Percentiles rank a stretch among this genome's conserved stretches.
Evolutionary conservation across 1,140 invertebrate genomes (phyloP).

Genomic region (Drosophila biarmipes): DNA sequence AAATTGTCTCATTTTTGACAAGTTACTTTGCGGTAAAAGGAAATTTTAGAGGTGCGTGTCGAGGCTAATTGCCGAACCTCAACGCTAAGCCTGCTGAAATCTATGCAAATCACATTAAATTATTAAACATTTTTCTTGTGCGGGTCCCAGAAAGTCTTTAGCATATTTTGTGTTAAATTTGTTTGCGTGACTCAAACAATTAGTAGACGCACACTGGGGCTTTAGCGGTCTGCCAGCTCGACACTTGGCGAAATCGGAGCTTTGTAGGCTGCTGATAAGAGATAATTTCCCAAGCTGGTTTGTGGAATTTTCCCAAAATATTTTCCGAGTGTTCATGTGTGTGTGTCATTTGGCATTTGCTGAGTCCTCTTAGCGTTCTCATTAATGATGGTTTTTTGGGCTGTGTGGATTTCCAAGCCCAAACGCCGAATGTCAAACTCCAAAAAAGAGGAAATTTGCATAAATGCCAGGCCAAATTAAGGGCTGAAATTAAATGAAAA

Average conservation of each 20-base stretch:
- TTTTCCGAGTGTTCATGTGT: conserved; percentile 9
- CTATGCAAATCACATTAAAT: conserved; percentile 81
- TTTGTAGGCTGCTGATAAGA: background rate
- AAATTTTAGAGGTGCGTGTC: conserved; percentile 48
- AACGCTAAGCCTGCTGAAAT: conserved; percentile 65
- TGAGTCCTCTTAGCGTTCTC: conserved; percentile 69
- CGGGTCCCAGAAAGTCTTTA: conserved; percentile 54
- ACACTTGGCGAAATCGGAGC: conserved; percentile 11
- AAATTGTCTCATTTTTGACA: background rate
- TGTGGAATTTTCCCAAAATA: background rate
- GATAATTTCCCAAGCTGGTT: no score
- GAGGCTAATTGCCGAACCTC: conserved; percentile 68
- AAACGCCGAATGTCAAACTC: conserved; percentile 70
- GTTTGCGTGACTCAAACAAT: conserved; percentile 80
- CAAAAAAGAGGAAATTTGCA: conserved; percentile 43
- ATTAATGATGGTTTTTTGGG: conserved; percentile 50
- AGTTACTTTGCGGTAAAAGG: background rate
- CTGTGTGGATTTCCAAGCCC: conserved; percentile 8
- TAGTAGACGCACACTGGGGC: conserved; percentile 54
- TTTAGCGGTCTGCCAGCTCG: conserved; percentile 20
- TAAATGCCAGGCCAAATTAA: conserved; percentile 63
- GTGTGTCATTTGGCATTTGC: conserved; percentile 19
- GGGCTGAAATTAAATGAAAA: conserved; percentile 77
- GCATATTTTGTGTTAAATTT: conserved; percentile 79
- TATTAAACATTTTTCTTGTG: conserved; percentile 70